phyloP scores from a whole-genome alignment of 2,888 invertebrate species.

The Drosophila setosimentum region DNA sequence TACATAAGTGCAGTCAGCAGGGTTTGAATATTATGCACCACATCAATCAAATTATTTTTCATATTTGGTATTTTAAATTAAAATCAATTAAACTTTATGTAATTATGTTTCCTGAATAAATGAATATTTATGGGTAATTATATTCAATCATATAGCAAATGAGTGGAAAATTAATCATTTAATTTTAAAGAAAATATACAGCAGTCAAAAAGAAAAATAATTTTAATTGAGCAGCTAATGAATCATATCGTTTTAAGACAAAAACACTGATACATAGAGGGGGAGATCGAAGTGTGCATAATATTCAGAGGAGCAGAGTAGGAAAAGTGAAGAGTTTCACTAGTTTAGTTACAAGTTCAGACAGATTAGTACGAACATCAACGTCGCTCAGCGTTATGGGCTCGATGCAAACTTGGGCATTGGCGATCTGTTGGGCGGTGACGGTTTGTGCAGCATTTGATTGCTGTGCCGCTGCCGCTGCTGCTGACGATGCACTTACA shows the following conservation, averaged over 20 bases:
- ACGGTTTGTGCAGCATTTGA: conserved; percentile 63
- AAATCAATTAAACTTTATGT: background rate
- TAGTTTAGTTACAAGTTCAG: conserved; percentile 67
- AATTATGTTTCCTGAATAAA: background rate
- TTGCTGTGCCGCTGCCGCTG: conserved; percentile 56
- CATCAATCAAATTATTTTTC: background rate
- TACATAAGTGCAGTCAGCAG: background rate
- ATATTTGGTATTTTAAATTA: background rate
- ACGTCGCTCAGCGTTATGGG: conserved; percentile 91
- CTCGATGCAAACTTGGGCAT: conserved; percentile 92
- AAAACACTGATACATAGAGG: background rate
- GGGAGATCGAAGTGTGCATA: conserved; percentile 11
- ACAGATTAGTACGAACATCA: conserved; percentile 88
- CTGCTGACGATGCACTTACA: conserved; percentile 64
- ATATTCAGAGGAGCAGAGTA: conserved; percentile 9
- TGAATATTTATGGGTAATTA: background rate
- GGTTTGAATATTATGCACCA: conserved; percentile 20
- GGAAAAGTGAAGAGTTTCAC: conserved; percentile 11
- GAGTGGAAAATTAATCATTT: background rate
- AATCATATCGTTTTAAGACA: background rate
- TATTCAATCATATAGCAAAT: background rate
- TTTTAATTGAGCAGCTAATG: background rate
- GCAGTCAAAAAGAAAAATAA: background rate
- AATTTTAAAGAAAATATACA: background rate
- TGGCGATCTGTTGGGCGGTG: conserved; percentile 83